Base-by-base conservation (phyloP, 1,140 invertebrate species). In the Polypedilum vanderplanki region DNA sequence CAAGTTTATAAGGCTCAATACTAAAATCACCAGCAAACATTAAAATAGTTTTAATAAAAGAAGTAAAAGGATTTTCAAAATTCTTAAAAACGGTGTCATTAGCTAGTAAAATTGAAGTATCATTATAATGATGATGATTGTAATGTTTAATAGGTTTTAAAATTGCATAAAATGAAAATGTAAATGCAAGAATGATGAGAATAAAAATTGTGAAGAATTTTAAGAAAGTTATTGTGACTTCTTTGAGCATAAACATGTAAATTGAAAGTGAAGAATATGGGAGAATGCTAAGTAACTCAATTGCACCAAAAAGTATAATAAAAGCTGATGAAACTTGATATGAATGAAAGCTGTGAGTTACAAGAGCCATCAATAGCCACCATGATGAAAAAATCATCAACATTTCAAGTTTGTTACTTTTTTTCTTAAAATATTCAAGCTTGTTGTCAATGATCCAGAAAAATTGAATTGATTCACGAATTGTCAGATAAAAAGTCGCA, bases 301-400 rank as follows among this genome's bases (percentile, higher is more conserved):
- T 57, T 15, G 46, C 46, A 57, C 46, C 46, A 57, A 57, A 57
- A 57, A 57, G 46, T 57, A 57, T 57, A 57, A 57, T 57, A 57
- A 57, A 57, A 57, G 46, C 46, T 57, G 46, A 57, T 15, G 46
- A 57, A 15, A 57, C 46, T 57, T 57, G 46, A 57, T 57, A 57
- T 9, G 46, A 57, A 57, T 57, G 46, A 57, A 57, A 57, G 3
- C 46, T 57, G 46, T 57, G 46, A 15, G 46, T 57, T 0, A 57
- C 46, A 15, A 57, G 12, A n/a, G 46, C 46, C 46, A 57, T 57
- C 46, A 57, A 57, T 4, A 57, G 46, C 46, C 46, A 57, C 46
- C 46, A 57, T 4, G 46, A 57, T 57, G 46, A 15, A 57, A 57
- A 57, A 57, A 57, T 57, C 46, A 57, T 57, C 46, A 57, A 15